A percentile compares a stretch with the other conserved stretches of the same genome.
phyloP scores from a whole-genome alignment of 2,888 invertebrate species.

The Drosophila sordidula region DNA sequence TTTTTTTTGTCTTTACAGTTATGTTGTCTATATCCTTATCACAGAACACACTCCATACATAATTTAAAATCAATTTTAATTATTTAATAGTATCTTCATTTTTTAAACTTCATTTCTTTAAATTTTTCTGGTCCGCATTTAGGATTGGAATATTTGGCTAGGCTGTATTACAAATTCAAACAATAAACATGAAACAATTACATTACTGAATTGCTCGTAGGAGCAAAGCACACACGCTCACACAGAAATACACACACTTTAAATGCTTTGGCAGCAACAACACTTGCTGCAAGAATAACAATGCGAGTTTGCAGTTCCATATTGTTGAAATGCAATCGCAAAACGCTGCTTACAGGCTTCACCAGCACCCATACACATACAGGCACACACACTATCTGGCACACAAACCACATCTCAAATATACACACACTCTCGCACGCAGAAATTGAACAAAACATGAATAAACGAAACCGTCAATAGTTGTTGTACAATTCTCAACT shows the following conservation, averaged over 20 bases:
- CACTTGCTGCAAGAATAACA: constrained; percentile 52
- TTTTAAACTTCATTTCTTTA: not conserved
- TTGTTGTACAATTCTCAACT: constrained; percentile 65
- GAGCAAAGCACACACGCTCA: not conserved
- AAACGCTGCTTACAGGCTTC: constrained; percentile 58
- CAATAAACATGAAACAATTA: constrained; percentile 72
- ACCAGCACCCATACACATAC: constrained; percentile 24
- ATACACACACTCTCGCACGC: constrained; percentile 3
- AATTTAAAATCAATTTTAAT: no score
- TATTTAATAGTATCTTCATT: no score
- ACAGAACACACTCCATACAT: no score
- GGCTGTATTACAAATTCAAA: constrained; percentile 47
- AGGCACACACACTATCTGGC: constrained; percentile 20
- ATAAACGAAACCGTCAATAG: constrained; percentile 70
- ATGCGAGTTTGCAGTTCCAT: constrained; percentile 53
- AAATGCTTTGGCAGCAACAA: constrained; percentile 40
- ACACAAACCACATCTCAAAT: constrained; percentile 2
- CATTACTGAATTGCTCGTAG: constrained; percentile 19
- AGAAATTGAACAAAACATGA: constrained; percentile 55
- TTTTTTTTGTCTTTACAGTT: no score
- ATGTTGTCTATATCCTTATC: no score
- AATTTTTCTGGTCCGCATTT: not conserved
- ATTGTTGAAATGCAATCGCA: constrained; percentile 64
- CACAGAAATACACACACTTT: constrained; percentile 2
- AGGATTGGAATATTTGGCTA: constrained; percentile 24